Evolutionary conservation across 2,888 invertebrate species (phyloP), one percentile per base, ranked within the genome.

Genomic region (Acleris cristana): DNA sequence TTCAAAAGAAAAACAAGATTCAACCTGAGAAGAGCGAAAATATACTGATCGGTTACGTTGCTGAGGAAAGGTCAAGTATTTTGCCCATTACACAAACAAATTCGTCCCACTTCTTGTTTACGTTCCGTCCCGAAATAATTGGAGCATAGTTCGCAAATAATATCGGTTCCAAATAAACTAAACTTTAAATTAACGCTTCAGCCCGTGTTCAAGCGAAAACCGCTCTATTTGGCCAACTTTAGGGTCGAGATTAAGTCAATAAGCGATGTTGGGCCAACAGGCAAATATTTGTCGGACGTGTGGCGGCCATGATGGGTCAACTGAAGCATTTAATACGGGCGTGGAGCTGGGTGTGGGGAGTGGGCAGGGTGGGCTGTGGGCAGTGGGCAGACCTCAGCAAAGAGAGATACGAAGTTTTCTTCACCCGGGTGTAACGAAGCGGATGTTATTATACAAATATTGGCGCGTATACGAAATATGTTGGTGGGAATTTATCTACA

Each of bases 221-320:
- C 30, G 30, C 52, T 18, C 14, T 57, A 16, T 52, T 1, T n/a
- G 30, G 16, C 10, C 16, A 26, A 5, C 14, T 21, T 61, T 66
- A 66, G 21, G 45, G 56, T 56, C 40, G 56, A 52, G 40, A 51
- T 66, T 66, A 7, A 19, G 56, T 52, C 44, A 3, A 45, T 44
- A 16, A 45, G 18, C 3, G 30, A n/a, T 45, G 51, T 40, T 58
- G 57, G 70, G 69, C 65, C 72, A 69, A 69, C 71, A 71, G 65
- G 69, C 74, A 76, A 79, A 79, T 76, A 75, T 79, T 79, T 75
- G 74, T 69, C 60, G 70, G 60, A 69, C 72, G 71, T 76, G 78
- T 61, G 66, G 66, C 66, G 52, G 66, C 66, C 66, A 66, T 66
- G 66, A 66, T 66, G 54, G 65, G 62, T 69, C 58, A 73, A 70